A percentile compares a stretch with the other conserved stretches of the same genome.
Conservation (phyloP, 2,888 invertebrate species). For the Andrena flavipes region DNA sequence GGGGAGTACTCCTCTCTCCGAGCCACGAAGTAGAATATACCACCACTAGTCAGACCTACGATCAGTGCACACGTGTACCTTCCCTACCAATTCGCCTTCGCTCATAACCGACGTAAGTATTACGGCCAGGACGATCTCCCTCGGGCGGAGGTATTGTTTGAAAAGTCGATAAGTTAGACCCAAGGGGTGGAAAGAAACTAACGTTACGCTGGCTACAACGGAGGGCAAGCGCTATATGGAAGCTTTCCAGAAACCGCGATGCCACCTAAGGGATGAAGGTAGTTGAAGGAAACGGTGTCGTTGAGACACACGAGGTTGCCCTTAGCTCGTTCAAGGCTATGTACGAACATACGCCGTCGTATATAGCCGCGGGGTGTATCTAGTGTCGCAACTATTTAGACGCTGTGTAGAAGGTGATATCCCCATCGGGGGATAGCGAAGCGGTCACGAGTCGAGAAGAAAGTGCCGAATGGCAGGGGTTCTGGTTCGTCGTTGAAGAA, state of each 20-base stretch:
- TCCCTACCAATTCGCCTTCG: constrained; percentile 9
- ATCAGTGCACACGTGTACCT: no score
- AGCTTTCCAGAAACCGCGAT: constrained; percentile 54
- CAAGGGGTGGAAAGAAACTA: constrained; percentile 25
- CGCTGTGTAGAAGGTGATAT: neutral
- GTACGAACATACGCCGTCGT: constrained; percentile 14
- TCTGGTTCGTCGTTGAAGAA: neutral
- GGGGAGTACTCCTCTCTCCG: no score
- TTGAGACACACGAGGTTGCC: constrained; percentile 20
- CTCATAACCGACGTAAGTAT: constrained; percentile 58
- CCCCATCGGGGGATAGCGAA: neutral
- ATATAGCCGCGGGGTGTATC: constrained; percentile 23
- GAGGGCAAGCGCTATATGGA: constrained; percentile 15
- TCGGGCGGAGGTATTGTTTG: constrained; percentile 65
- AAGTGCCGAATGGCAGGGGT: neutral
- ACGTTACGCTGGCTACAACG: constrained; percentile 13
- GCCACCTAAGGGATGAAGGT: constrained; percentile 62
- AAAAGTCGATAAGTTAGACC: constrained; percentile 68
- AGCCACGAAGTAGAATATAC: no score
- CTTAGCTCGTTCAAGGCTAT: neutral
- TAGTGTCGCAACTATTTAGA: constrained; percentile 35
- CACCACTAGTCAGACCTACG: no score
- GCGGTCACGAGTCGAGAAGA: neutral
- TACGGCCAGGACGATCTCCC: constrained; percentile 45
- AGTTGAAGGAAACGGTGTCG: constrained; percentile 57